Conservation (phyloP, 23 tunicate species). For the Ciona savignyi region DNA sequence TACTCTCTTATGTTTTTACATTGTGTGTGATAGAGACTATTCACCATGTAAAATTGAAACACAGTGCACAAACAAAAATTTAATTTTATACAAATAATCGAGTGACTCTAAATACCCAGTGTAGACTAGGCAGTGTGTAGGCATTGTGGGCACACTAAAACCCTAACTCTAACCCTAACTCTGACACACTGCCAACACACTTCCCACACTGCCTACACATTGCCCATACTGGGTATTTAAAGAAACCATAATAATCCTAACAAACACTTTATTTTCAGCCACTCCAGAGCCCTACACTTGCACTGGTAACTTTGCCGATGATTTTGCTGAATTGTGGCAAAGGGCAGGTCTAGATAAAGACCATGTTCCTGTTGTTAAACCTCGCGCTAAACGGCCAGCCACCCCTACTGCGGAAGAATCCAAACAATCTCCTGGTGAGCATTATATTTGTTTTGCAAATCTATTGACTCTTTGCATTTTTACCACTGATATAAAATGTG, state of each 20-base stretch:
- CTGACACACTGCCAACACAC: too few relatives aligned
- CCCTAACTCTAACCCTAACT: too few relatives aligned
- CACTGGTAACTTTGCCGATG: conserved; percentile 87
- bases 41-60: too few relatives aligned
- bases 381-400: conserved; percentile 34
- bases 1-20: too few relatives aligned
- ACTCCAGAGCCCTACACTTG: conserved; percentile 87
- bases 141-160: too few relatives aligned
- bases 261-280: conserved; percentile 8
- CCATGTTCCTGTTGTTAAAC: conserved; percentile 38
- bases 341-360: conserved; percentile 60
- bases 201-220: background rate
- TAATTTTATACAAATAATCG: too few relatives aligned
- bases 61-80: too few relatives aligned
- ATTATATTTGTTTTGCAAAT: background rate
- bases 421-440: conserved; percentile 33
- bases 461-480: too few relatives aligned
- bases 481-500: too few relatives aligned
- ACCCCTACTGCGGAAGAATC: conserved; percentile 34
- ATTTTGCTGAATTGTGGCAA: conserved; percentile 75
- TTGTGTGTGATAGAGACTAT: too few relatives aligned
- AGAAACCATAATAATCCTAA: background rate
- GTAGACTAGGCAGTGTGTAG: too few relatives aligned
- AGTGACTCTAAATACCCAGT: too few relatives aligned
- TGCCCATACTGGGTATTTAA: background rate